A percentile compares a stretch with the other conserved stretches of the same genome.
Conservation (phyloP, 2,888 invertebrate species). For the Caenorhabditis sulstoni region DNA sequence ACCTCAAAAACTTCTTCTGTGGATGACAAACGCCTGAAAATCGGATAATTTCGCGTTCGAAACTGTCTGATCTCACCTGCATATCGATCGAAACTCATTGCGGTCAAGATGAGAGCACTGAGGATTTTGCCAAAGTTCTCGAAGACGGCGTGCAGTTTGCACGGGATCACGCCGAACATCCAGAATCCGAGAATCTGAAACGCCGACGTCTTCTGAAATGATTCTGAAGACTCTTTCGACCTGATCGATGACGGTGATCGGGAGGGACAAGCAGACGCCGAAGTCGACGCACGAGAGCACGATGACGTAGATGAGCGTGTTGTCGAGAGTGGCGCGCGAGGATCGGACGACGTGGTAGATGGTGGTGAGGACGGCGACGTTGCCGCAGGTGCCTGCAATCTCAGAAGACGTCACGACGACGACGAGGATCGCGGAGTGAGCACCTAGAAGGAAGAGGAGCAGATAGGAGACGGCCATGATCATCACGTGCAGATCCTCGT, state of each 20-base stretch:
- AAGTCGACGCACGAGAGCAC: conserved; percentile 79
- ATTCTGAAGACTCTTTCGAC: conserved; percentile 34
- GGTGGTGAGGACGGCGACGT: conserved; percentile 78
- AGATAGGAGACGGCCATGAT: conserved; percentile 79
- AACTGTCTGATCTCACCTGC: conserved; percentile 76
- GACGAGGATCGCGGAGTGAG: not conserved
- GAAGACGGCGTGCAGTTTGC: conserved; percentile 79
- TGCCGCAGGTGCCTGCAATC: conserved; percentile 76
- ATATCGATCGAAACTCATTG: conserved; percentile 78
- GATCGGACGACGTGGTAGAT: conserved; percentile 76
- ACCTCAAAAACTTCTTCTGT: conserved; percentile 74
- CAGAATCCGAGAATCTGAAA: conserved; percentile 79
- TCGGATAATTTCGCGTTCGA: conserved; percentile 69
- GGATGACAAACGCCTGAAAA: conserved; percentile 76
- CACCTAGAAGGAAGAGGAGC: conserved; percentile 76
- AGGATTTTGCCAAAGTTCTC: conserved; percentile 80
- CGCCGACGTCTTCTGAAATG: not conserved
- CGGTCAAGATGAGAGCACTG: conserved; percentile 77
- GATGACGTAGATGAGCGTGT: conserved; percentile 78
- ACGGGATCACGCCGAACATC: conserved; percentile 79
- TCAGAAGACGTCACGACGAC: no score
- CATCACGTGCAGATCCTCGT: conserved; percentile 76
- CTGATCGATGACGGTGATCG: conserved; percentile 79
- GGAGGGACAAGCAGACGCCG: conserved; percentile 78
- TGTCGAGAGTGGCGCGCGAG: conserved; percentile 73